Base-by-base conservation (phyloP, 2,888 invertebrate species). In the Ormyrus nitidulus region DNA sequence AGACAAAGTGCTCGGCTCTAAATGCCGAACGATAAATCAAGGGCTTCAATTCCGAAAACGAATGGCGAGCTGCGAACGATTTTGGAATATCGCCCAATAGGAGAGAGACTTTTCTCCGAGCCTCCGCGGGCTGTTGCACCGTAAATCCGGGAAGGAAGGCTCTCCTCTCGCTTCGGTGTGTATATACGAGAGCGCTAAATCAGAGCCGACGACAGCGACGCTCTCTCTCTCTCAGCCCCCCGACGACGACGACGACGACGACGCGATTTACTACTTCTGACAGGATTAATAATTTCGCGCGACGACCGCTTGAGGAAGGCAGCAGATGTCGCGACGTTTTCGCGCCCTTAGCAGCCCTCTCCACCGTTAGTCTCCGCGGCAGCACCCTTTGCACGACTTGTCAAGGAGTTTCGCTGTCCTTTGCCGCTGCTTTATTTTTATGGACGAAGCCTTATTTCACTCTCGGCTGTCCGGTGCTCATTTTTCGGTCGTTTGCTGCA, bases 291-390 rank as follows among this genome's bases (percentile, higher is more conserved):
- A 89, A 89, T 89, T 89, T 87, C 84, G 82, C 61, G 61, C 59
- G 56, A 34, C 48, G 54, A 44, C 44, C 46, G 61, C 54, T 10
- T 66, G 78, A 83, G 82, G 84, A 83, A 83, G 86, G 89, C 84
- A 88, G 86, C 90, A 90, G 89, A 90, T 89, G 90, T 89, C 86
- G 86, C 84, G 86, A 89, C 87, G 87, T 88, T 88, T 88, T 87
- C 85, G 51, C 68, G 7, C n/a, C 76, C 68, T 34, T 49, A 44
- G 19, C 49, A 10, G 4, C 58, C 5, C 65, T 53, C 56, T 48
- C 34, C 9, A 34, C 34, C 2, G 34, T 34, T 34, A 34, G 34
- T 34, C 34, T 4, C 4, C 34, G 34, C 34, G 2, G 2, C 34
- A 3, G 34, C 34, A 34, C 34, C 34, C 34, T 34, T 34, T 34